Evolutionary conservation across 2,113 vertebrate genomes (phyloP).

Genomic region (Tyto alba): DNA sequence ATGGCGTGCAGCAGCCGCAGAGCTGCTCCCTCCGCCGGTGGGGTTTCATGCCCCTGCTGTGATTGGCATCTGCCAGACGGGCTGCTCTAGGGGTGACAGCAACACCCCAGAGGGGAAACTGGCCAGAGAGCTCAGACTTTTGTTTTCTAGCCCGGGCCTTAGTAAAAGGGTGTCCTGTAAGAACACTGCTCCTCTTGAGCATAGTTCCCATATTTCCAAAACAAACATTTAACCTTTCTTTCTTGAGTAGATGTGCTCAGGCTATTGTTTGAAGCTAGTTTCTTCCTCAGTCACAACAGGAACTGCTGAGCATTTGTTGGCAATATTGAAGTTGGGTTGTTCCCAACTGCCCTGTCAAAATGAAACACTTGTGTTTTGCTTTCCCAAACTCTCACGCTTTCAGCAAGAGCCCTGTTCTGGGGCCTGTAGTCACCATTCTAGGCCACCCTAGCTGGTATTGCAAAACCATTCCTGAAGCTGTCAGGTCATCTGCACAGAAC

Average conservation of each 20-base stretch:
- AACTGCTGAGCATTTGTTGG: background rate
- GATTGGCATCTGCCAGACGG: background rate
- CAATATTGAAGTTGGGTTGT: rapidly evolving
- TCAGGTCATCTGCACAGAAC: background rate
- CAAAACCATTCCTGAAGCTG: background rate
- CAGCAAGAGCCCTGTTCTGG: background rate
- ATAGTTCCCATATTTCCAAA: rapidly evolving
- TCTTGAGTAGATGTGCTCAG: background rate
- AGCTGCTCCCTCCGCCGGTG: background rate
- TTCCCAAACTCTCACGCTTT: background rate
- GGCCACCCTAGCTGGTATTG: background rate
- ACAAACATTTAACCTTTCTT: too few relatives aligned
- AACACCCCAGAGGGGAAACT: rapidly evolving
- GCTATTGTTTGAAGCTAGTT: background rate
- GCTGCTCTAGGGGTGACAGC: rapidly evolving
- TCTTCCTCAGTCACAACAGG: background rate
- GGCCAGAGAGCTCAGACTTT: background rate
- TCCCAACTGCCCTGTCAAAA: background rate
- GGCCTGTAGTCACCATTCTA: rapidly evolving
- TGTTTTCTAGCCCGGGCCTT: background rate
- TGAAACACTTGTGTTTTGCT: background rate
- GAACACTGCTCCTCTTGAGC: too few relatives aligned
- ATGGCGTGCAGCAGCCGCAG: background rate
- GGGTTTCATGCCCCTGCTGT: background rate
- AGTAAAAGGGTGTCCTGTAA: rapidly evolving